Percentiles rank a stretch among this genome's conserved stretches.
Evolutionary conservation across 2,797 vertebrate species (phyloP).

Genomic region (Mormyrops boulengeri): DNA sequence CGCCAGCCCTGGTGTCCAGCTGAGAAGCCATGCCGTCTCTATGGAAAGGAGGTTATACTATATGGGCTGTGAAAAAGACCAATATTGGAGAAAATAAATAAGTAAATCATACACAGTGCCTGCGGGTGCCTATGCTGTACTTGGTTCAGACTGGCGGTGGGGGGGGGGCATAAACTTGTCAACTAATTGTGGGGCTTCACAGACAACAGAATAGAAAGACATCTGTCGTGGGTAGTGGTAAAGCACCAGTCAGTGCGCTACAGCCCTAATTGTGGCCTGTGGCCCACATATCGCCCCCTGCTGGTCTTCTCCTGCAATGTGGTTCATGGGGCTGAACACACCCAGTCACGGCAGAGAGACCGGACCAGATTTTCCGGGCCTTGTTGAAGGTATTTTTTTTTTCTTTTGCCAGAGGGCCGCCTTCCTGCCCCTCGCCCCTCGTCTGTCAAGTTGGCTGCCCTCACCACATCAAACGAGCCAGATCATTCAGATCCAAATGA

Average conservation of each 20-base stretch:
- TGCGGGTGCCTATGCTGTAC: background rate
- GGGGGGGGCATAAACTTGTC: background rate
- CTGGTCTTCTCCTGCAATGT: background rate
- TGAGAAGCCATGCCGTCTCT: background rate
- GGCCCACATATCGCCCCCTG: conserved; percentile 1
- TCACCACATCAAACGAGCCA: background rate
- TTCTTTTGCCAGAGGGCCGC: background rate
- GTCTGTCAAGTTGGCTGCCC: background rate
- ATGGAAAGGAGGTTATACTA: background rate
- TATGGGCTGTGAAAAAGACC: background rate
- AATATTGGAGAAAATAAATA: background rate
- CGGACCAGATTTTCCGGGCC: background rate
- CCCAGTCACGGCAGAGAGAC: background rate
- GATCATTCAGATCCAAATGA: background rate
- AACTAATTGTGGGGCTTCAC: background rate
- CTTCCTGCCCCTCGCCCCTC: background rate
- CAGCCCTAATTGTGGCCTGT: background rate
- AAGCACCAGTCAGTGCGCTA: background rate
- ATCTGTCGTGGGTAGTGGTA: background rate
- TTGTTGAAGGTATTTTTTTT: background rate
- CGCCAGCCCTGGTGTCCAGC: background rate
- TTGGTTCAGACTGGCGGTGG: background rate
- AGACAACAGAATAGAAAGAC: background rate
- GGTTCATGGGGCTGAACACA: background rate
- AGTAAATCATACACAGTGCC: background rate